Conservation (phyloP, 2,797 vertebrate species). For the Lerista edwardsae region DNA sequence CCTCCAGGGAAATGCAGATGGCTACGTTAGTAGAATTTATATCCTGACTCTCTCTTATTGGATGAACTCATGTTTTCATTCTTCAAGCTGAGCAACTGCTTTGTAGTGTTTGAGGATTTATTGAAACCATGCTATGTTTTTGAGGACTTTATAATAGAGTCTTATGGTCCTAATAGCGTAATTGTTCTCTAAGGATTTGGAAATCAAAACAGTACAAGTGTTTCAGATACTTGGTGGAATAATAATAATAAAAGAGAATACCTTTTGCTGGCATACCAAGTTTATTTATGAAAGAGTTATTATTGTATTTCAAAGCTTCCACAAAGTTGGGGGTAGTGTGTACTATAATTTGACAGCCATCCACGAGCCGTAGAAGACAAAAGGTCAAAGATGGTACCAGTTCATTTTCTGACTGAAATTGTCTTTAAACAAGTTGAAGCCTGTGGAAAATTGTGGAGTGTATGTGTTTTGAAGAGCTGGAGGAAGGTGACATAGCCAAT, state of each 20-base stretch:
- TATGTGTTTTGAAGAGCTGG: background rate
- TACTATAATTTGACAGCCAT: constrained; percentile 64
- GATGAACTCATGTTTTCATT: constrained; percentile 72
- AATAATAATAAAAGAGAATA: constrained; percentile 74
- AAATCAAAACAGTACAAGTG: constrained; percentile 73
- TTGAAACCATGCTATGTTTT: constrained; percentile 69
- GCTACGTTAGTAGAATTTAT: constrained; percentile 46
- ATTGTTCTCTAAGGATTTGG: constrained; percentile 72
- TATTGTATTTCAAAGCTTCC: constrained; percentile 63
- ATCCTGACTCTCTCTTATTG: constrained; percentile 43
- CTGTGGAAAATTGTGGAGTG: background rate
- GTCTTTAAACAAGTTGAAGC: constrained; percentile 48
- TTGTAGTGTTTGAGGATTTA: constrained; percentile 69
- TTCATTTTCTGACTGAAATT: constrained; percentile 73
- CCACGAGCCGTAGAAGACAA: constrained; percentile 58
- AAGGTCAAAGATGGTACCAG: constrained; percentile 64
- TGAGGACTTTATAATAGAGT: constrained; percentile 70
- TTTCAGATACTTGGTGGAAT: constrained; percentile 72
- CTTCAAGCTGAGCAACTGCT: constrained; percentile 70
- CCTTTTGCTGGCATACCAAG: constrained; percentile 70
- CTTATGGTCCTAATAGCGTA: constrained; percentile 65
- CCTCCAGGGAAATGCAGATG: constrained; percentile 41
- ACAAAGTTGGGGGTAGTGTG: constrained; percentile 3
- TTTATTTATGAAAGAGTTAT: constrained; percentile 60
- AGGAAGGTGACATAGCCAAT: background rate